A percentile compares a stretch with the other conserved stretches of the same genome.
phyloP scores from a whole-genome alignment of 2,797 vertebrate species.

The Acanthornis magna region DNA sequence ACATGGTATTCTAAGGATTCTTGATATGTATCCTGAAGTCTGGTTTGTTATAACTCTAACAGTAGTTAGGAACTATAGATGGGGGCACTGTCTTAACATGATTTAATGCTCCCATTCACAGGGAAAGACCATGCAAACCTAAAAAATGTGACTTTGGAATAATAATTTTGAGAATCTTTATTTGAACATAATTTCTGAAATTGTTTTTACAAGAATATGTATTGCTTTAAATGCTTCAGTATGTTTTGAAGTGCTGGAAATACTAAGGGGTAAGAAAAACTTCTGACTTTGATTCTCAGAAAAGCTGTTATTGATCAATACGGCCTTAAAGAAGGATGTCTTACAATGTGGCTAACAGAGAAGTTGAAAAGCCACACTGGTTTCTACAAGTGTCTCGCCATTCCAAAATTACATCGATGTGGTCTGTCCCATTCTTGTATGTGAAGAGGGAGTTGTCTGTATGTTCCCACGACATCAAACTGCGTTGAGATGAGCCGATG shows the following conservation, averaged over 20 bases:
- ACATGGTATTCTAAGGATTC: neutral
- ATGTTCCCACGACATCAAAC: accelerated
- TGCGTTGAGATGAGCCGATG: accelerated
- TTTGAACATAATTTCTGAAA: neutral
- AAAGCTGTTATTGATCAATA: neutral
- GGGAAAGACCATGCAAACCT: neutral
- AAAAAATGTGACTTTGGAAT: neutral
- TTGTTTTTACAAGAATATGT: neutral
- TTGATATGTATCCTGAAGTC: neutral
- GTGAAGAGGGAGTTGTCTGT: neutral
- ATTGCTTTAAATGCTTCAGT: neutral
- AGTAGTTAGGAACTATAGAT: neutral
- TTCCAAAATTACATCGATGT: accelerated
- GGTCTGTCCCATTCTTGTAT: neutral
- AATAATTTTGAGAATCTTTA: neutral
- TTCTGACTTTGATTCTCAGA: neutral
- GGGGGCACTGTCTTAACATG: neutral
- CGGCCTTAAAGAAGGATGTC: neutral
- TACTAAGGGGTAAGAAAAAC: neutral
- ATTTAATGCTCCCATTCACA: neutral
- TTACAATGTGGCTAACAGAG: neutral
- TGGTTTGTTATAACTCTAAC: neutral
- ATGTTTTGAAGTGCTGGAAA: neutral
- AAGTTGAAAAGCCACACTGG: neutral
- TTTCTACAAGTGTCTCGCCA: neutral